These are phyloP conservation scores for Chlorops oryzae DNA, from an alignment of 1,140 invertebrate genomes.

Conservation along the genomic window DNA sequence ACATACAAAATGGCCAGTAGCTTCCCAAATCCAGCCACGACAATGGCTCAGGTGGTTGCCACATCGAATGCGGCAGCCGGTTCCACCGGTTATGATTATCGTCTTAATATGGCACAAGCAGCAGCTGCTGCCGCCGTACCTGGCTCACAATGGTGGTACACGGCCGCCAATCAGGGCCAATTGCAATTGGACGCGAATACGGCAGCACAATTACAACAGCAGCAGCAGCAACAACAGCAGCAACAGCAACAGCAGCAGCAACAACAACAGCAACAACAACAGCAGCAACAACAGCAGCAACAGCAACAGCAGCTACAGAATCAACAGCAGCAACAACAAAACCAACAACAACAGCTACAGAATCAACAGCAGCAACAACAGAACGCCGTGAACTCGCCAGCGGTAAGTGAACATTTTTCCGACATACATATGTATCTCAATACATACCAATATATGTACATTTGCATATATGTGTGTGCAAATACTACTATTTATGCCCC, in stretches of 20 bases:
- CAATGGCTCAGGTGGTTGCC: constrained; percentile 51
- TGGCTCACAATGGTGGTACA: constrained; percentile 64
- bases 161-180: constrained; percentile 51
- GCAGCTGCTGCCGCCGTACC: constrained; percentile 51
- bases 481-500: too few relatives aligned
- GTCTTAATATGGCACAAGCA: constrained; percentile 52
- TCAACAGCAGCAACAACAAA: too few relatives aligned
- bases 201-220: constrained; percentile 51
- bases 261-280: constrained; percentile 44
- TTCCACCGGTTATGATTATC: constrained; percentile 55
- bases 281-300: constrained; percentile 48
- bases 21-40: constrained; percentile 63
- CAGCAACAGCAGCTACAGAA: constrained; percentile 51
- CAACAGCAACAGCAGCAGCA: constrained; percentile 52
- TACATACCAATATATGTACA: neutral
- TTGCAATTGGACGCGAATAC: constrained; percentile 45
- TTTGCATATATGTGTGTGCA: neutral
- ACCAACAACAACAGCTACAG: too few relatives aligned
- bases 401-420: constrained; percentile 30
- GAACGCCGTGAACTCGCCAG: constrained; percentile 35
- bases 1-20: constrained; percentile 78
- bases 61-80: constrained; percentile 48
- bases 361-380: constrained; percentile 19
- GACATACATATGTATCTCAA: neutral
- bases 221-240: constrained; percentile 48